A percentile compares a stretch with the other conserved stretches of the same genome.
Evolutionary conservation across 2,113 vertebrate genomes (phyloP).

Genomic region (Hippocampus barbouri): DNA sequence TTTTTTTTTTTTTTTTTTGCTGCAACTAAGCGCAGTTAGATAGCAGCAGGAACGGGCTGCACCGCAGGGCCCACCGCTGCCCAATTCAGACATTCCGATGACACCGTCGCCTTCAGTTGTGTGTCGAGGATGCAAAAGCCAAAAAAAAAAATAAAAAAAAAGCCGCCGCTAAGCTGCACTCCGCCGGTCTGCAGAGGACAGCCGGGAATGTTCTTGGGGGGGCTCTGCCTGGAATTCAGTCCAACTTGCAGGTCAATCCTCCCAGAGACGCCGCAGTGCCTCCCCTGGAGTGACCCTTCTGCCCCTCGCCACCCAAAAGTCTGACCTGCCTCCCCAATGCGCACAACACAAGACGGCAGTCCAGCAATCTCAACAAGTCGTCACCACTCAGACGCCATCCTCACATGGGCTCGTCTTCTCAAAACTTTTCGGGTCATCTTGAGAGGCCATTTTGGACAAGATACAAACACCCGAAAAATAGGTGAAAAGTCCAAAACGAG

Average conservation of each 20-base stretch:
- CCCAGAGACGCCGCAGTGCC: conserved; percentile 64
- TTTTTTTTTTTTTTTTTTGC: too few species aligned
- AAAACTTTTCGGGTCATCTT: too few species aligned
- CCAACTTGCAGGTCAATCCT: conserved; percentile 69
- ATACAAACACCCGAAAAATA: too few species aligned
- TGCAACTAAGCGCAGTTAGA: too few species aligned
- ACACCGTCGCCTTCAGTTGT: conserved; percentile 21
- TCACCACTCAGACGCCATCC: too few species aligned
- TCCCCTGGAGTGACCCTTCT: conserved; percentile 56
- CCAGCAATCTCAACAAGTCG: too few species aligned
- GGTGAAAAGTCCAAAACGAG: too few species aligned
- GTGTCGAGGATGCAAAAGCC: conserved; percentile 17
- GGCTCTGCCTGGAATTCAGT: conserved; percentile 62
- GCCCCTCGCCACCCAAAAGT: conserved; percentile 42
- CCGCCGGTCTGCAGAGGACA: not conserved
- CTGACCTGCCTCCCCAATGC: conserved; percentile 15
- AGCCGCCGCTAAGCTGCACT: conserved; percentile 34
- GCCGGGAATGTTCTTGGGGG: not conserved
- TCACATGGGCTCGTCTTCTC: too few species aligned
- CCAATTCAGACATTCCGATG: conserved; percentile 8
- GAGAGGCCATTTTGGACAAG: too few species aligned
- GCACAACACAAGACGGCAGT: too few species aligned
- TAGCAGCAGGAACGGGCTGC: too few species aligned
- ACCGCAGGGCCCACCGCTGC: too few species aligned
- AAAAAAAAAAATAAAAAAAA: not conserved